These are phyloP conservation scores for Chaetorhynchus papuensis DNA, from an alignment of 2,113 vertebrate genomes.

Conservation along the genomic window DNA sequence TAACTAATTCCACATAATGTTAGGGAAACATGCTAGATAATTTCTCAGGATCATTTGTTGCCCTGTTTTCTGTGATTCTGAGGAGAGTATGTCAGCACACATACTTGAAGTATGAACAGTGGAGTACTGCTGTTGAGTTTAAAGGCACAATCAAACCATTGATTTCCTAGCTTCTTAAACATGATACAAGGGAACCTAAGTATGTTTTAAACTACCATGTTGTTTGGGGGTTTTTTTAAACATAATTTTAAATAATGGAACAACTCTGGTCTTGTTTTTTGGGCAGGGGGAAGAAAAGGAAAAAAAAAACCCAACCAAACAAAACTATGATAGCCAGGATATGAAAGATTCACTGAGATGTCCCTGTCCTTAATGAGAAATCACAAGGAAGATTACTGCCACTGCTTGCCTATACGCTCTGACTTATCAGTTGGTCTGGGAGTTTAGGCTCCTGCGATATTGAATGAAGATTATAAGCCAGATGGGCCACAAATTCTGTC, in stretches of 20 bases:
- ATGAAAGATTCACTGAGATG: slow-evolving; percentile 78
- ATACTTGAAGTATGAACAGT: neutral
- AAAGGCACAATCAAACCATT: neutral
- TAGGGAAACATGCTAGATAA: neutral
- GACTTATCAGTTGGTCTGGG: slow-evolving; percentile 79
- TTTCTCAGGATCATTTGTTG: neutral
- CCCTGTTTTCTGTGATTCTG: neutral
- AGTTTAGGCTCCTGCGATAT: slow-evolving; percentile 78
- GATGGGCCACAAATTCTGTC: slow-evolving; percentile 82
- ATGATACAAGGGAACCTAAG: neutral
- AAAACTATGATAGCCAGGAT: slow-evolving; percentile 69
- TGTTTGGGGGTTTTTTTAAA: neutral
- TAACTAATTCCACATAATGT: neutral
- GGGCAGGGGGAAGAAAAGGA: too few species aligned
- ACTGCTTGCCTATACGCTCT: slow-evolving; percentile 60
- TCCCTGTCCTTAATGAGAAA: slow-evolving; percentile 78
- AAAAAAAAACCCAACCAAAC: neutral
- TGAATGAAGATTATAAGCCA: slow-evolving; percentile 83
- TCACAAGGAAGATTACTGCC: slow-evolving; percentile 72
- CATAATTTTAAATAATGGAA: neutral
- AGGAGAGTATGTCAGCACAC: neutral
- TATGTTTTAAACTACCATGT: neutral
- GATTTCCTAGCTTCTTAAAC: neutral
- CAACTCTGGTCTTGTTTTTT: slow-evolving; percentile 33
- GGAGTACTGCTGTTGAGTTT: neutral